These are phyloP conservation scores for Holothuria leucospilota DNA, from an alignment of 53 echinoderm and acorn worm species.

Conservation along the genomic window DNA sequence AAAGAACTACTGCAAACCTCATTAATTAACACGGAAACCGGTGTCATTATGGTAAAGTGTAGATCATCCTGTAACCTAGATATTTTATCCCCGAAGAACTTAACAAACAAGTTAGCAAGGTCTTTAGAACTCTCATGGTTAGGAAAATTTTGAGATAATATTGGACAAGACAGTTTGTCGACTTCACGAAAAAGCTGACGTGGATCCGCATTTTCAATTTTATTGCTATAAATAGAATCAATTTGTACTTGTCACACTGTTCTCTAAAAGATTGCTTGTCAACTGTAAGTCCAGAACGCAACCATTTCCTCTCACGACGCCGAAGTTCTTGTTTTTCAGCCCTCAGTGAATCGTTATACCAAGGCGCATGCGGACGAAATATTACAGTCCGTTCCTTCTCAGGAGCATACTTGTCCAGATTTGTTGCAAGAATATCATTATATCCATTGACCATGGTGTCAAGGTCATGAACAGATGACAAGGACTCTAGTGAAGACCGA, in stretches of 20 bases:
- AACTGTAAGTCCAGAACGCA: slow-evolving; percentile 39
- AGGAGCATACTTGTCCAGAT: too few species aligned
- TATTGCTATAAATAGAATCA: slow-evolving; percentile 32
- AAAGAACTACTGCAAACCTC: slow-evolving; percentile 11
- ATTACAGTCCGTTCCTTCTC: slow-evolving; percentile 38
- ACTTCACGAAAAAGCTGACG: slow-evolving; percentile 22
- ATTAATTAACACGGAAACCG: slow-evolving; percentile 20
- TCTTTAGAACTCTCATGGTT: slow-evolving; percentile 29
- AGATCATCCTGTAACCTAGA: background rate
- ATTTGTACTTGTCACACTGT: slow-evolving; percentile 45
- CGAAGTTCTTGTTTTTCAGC: slow-evolving; percentile 45
- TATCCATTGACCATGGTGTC: too few species aligned
- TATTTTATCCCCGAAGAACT: slow-evolving; percentile 39
- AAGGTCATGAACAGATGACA: background rate
- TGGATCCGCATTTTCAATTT: slow-evolving; percentile 12
- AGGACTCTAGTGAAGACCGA: too few species aligned
- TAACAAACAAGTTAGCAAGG: slow-evolving; percentile 30
- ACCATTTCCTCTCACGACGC: slow-evolving; percentile 31
- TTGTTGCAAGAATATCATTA: too few species aligned
- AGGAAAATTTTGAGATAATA: slow-evolving; percentile 1
- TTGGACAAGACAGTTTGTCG: slow-evolving; percentile 18
- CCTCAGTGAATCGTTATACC: slow-evolving; percentile 52
- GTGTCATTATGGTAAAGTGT: background rate
- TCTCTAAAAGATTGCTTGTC: slow-evolving; percentile 28
- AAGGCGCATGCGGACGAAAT: slow-evolving; percentile 51